These are phyloP conservation scores for Paradisaea rubra DNA, from an alignment of 2,113 vertebrate species.

Conservation along the genomic window DNA sequence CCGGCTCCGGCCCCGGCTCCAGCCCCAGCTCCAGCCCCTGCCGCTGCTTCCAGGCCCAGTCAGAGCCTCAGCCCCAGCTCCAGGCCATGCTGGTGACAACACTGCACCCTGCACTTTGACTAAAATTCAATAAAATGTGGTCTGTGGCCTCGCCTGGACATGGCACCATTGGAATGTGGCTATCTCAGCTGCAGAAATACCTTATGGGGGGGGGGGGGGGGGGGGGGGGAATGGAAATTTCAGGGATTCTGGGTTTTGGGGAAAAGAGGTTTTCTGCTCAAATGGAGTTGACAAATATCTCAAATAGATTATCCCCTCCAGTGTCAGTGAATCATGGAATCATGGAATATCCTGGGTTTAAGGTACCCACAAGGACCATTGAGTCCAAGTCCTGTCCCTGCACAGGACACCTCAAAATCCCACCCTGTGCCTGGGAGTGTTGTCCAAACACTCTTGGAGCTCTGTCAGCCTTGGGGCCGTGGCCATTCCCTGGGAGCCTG, in stretches of 20 bases:
- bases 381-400: neutral
- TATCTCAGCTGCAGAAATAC: neutral
- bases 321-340: neutral
- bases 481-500: neutral
- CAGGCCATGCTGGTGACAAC: neutral
- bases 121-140: neutral
- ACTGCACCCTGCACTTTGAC: neutral
- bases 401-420: neutral
- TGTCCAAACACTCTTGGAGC: neutral
- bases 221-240: too few relatives aligned
- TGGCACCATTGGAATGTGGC: neutral
- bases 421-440: neutral
- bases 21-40: neutral
- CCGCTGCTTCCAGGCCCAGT: neutral
- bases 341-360: neutral
- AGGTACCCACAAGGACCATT: neutral
- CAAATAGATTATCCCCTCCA: neutral
- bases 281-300: neutral
- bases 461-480: rapidly evolving
- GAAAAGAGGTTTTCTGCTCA: neutral
- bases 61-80: neutral
- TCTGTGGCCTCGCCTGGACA: neutral
- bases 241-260: neutral
- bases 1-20: too few relatives aligned
- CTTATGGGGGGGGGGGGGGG: neutral